Percentiles rank a stretch among this genome's conserved stretches.
phyloP scores from a whole-genome alignment of 2,888 invertebrate genomes.

The Artemia sinica region DNA sequence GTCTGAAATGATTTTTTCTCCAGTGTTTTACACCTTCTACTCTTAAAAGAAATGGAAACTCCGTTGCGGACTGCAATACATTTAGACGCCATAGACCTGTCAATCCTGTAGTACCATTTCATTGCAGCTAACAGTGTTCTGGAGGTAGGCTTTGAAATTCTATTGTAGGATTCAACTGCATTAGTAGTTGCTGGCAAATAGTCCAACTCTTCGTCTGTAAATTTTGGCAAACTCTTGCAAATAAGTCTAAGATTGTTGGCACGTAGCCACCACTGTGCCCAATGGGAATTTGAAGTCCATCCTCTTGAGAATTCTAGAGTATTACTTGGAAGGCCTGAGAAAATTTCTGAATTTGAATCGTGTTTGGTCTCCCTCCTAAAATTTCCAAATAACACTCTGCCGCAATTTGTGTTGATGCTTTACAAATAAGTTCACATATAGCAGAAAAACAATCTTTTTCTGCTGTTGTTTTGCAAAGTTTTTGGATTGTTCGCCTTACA shows the following conservation, averaged over 20 bases:
- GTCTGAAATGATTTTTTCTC: background rate
- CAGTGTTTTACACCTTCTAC: background rate
- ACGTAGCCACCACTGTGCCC: background rate
- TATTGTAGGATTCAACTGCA: background rate
- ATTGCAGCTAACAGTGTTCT: background rate
- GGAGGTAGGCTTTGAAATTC: background rate
- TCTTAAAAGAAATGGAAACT: background rate
- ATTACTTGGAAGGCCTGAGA: background rate
- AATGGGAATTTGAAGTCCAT: background rate
- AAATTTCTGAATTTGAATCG: background rate
- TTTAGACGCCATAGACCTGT: background rate
- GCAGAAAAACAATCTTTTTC: no score
- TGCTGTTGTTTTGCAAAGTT: no score
- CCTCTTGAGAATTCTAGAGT: background rate
- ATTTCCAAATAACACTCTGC: no score
- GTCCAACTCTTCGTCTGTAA: background rate
- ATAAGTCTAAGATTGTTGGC: background rate
- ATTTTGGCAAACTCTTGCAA: background rate
- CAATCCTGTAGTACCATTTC: background rate
- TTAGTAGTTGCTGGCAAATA: background rate
- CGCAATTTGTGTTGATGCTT: no score
- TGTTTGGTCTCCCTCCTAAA: no score
- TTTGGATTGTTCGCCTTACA: no score
- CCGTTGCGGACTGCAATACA: background rate
- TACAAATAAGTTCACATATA: no score